Percentiles rank a stretch among this genome's conserved stretches.
Evolutionary conservation across 2,113 vertebrate genomes (phyloP).

Genomic region (Tiliqua scincoides): DNA sequence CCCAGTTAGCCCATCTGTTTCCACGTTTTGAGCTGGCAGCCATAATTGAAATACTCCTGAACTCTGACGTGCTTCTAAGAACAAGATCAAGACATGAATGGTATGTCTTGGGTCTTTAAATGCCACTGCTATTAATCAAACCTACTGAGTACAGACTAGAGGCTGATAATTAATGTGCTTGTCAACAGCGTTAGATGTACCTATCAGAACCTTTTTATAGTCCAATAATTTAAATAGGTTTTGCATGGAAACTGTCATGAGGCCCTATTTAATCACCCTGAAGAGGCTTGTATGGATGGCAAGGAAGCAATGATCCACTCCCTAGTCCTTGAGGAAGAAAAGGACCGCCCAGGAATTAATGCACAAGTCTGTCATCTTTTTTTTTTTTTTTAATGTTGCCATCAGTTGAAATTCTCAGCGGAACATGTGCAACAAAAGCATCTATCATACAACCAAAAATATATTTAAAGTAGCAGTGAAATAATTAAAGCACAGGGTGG

Average conservation of each 20-base stretch:
- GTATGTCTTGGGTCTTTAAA: conserved; percentile 1
- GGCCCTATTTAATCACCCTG: not conserved
- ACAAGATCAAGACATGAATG: not conserved
- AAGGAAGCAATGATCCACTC: not conserved
- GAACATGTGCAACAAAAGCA: no score
- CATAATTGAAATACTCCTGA: not conserved
- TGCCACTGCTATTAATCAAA: conserved; percentile 19
- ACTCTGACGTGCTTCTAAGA: not conserved
- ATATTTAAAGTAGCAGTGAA: no score
- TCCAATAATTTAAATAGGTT: conserved; percentile 16
- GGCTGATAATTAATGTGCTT: conserved; percentile 11
- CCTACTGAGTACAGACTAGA: not conserved
- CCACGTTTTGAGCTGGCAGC: not conserved
- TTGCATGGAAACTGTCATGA: not conserved
- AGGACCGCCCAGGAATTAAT: not conserved
- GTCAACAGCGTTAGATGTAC: not conserved
- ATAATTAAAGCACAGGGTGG: no score
- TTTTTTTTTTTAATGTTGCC: no score
- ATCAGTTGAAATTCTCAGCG: no score
- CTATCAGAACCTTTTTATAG: not conserved
- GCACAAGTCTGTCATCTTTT: no score
- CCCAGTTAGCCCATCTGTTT: not conserved
- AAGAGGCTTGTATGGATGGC: not conserved
- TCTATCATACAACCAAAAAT: no score
- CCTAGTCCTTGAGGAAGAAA: not conserved